Percentiles rank a stretch among this genome's conserved stretches.
Evolutionary conservation across 1,140 invertebrate species (phyloP).

Genomic region (Lasioglossum baleicum): DNA sequence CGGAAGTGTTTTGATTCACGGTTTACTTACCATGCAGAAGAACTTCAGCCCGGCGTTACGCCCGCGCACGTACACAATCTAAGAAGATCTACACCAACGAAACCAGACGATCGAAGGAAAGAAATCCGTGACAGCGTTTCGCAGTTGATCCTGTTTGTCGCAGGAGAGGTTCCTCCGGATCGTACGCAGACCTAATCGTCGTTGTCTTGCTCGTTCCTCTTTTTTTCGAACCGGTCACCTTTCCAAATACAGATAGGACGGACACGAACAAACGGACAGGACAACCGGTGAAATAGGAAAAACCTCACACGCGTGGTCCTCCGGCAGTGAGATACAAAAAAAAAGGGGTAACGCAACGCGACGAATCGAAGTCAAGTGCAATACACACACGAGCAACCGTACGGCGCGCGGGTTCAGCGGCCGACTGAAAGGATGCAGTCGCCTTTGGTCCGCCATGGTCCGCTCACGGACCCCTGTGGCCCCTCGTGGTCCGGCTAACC

Average conservation of each 20-base stretch:
- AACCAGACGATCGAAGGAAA: neutral
- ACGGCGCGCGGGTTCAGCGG: slow-evolving; percentile 79
- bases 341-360: slow-evolving; percentile 18
- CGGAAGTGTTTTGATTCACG: neutral
- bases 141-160: slow-evolving; percentile 7
- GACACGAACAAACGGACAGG: neutral
- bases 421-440: slow-evolving; percentile 80
- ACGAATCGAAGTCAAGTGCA: slow-evolving; percentile 41
- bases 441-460: slow-evolving; percentile 75
- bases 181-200: neutral
- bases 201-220: too few relatives aligned
- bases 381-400: slow-evolving; percentile 61
- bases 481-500: slow-evolving; percentile 66
- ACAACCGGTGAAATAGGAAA: slow-evolving; percentile 47
- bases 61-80: slow-evolving; percentile 54
- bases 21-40: slow-evolving; percentile 70
- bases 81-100: slow-evolving; percentile 46
- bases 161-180: slow-evolving; percentile 26
- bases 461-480: slow-evolving; percentile 74
- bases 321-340: slow-evolving; percentile 9
- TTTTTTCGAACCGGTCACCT: slow-evolving; percentile 30
- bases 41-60: slow-evolving; percentile 56
- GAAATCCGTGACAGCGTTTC: slow-evolving; percentile 45
- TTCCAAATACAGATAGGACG: slow-evolving; percentile 15
- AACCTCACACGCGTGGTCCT: slow-evolving; percentile 54